A percentile compares a stretch with the other conserved stretches of the same genome.
These are phyloP conservation scores for Darevskia nairensis DNA, from an alignment of 2,797 vertebrate species.

Conservation along the genomic window DNA sequence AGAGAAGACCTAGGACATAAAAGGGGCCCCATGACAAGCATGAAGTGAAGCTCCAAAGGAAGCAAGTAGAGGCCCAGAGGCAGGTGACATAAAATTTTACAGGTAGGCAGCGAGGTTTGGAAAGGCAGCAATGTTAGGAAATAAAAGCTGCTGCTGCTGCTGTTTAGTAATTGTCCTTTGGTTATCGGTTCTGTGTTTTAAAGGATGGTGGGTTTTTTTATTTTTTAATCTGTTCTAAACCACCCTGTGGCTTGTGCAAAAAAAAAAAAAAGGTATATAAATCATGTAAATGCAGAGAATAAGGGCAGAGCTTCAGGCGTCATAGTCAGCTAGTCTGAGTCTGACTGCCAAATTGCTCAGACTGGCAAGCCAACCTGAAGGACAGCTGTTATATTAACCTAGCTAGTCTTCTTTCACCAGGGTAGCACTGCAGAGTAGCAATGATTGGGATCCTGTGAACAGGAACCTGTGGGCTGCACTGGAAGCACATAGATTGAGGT, in stretches of 20 bases:
- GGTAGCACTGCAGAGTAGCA: not conserved
- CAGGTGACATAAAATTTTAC: not conserved
- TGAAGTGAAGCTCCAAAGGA: not conserved
- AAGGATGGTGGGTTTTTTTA: too few species aligned
- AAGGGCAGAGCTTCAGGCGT: not conserved
- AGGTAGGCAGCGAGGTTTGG: not conserved
- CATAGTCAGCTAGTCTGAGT: not conserved
- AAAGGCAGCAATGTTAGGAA: not conserved
- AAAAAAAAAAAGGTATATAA: too few species aligned
- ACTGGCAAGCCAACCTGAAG: not conserved
- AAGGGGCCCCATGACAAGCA: not conserved
- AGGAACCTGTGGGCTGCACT: not conserved
- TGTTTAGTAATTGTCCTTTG: too few species aligned
- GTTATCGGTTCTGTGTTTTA: too few species aligned
- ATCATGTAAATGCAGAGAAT: not conserved
- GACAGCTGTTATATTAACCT: not conserved
- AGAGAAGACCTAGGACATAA: not conserved
- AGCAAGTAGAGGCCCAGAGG: too few species aligned
- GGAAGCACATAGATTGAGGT: not conserved
- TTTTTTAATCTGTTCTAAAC: too few species aligned
- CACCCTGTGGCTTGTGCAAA: too few species aligned
- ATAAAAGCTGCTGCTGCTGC: too few species aligned
- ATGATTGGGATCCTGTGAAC: not conserved
- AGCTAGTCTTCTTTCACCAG: not conserved
- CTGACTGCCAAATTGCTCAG: not conserved